Evolutionary conservation across 2,797 vertebrate species (phyloP).

Genomic region (Nothura maculosa): DNA sequence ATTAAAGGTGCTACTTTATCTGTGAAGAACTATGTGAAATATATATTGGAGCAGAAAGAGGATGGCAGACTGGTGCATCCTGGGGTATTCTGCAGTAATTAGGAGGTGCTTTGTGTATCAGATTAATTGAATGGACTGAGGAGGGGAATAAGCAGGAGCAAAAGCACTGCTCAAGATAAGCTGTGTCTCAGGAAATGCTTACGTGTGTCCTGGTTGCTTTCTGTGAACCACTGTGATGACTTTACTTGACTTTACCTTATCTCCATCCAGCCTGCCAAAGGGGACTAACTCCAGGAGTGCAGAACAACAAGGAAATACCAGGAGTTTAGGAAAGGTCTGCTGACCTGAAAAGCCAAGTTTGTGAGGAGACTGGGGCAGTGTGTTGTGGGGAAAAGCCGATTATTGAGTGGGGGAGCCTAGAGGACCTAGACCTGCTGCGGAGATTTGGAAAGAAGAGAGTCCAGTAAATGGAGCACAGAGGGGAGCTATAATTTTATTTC

Average conservation of each 20-base stretch:
- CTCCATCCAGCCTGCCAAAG: not conserved
- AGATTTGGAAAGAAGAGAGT: not conserved
- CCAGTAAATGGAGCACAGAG: not conserved
- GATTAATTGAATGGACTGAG: not conserved
- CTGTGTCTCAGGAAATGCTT: not conserved
- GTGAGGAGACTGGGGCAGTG: not conserved
- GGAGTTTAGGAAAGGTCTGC: not conserved
- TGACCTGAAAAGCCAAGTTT: not conserved
- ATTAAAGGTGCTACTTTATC: not conserved
- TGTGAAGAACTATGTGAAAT: not conserved
- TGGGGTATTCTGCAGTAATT: not conserved
- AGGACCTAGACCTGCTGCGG: not conserved
- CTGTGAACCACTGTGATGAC: not conserved
- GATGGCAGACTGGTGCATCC: not conserved
- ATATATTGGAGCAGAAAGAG: not conserved
- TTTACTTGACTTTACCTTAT: not conserved
- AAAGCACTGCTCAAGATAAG: not conserved
- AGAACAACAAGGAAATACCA: not conserved
- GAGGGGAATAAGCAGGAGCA: not conserved
- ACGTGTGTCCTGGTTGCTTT: fast-evolving
- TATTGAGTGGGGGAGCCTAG: not conserved
- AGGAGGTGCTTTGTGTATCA: not conserved
- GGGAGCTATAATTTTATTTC: not conserved
- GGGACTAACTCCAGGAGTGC: not conserved
- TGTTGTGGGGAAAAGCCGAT: not conserved